phyloP scores from a whole-genome alignment of 2,888 invertebrate species.

The Chesias legatella region DNA sequence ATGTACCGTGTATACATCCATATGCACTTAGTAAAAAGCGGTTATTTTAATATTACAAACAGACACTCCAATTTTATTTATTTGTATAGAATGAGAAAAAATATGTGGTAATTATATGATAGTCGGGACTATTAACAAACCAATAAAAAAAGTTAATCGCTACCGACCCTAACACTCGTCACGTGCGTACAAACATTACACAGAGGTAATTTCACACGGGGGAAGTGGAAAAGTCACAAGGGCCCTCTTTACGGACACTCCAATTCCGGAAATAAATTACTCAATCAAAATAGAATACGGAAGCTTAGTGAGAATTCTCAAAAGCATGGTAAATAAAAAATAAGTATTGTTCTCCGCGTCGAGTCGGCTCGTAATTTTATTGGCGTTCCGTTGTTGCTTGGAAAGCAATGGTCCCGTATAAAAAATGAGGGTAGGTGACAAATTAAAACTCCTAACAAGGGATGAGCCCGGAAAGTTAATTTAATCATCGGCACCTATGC shows the following conservation, averaged over 20 bases:
- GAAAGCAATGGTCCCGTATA: conserved; percentile 1
- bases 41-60: too few relatives aligned
- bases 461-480: too few relatives aligned
- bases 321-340: conserved; percentile 22
- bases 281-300: conserved; percentile 47
- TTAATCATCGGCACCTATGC: too few relatives aligned
- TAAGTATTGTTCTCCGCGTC: conserved; percentile 7
- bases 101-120: too few relatives aligned
- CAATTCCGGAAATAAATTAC: conserved; percentile 53
- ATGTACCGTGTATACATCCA: too few relatives aligned
- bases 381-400: conserved; percentile 6
- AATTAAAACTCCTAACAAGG: background rate
- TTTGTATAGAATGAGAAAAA: too few relatives aligned
- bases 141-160: conserved; percentile 52
- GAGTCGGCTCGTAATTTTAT: conserved; percentile 9
- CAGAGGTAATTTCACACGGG: conserved; percentile 43
- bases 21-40: too few relatives aligned
- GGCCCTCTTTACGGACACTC: conserved; percentile 46
- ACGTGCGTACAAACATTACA: conserved; percentile 52
- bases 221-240: conserved; percentile 44
- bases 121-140: conserved; percentile 25
- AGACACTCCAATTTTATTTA: too few relatives aligned
- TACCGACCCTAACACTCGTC: conserved; percentile 51
- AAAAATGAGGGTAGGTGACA: conserved; percentile 2
- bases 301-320: conserved; percentile 14